phyloP scores from a whole-genome alignment of 1,140 invertebrate species.

The Lordiphosa clarofinis region DNA sequence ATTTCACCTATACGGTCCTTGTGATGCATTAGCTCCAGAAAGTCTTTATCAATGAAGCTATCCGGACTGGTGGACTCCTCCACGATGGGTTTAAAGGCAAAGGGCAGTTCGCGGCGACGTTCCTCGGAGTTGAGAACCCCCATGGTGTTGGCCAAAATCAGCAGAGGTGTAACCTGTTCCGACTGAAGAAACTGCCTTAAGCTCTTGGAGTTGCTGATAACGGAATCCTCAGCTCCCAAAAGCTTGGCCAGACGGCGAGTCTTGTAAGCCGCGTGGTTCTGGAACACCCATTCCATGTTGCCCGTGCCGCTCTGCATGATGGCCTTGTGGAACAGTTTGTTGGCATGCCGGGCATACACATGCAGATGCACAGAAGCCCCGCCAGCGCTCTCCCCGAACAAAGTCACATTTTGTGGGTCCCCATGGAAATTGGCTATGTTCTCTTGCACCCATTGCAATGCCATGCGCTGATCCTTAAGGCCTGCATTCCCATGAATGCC shows the following conservation, averaged over 20 bases:
- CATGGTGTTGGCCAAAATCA: constrained; percentile 34
- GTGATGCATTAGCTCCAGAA: constrained; percentile 51
- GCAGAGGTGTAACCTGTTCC: constrained; percentile 23
- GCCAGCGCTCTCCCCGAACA: constrained; percentile 82
- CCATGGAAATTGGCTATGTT: constrained; percentile 84
- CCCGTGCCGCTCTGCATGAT: constrained; percentile 80
- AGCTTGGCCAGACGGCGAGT: constrained; percentile 46
- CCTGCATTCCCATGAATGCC: constrained; percentile 83
- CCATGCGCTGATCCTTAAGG: constrained; percentile 82
- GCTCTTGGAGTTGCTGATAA: constrained; percentile 11
- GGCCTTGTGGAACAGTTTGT: constrained; percentile 79
- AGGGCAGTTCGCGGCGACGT: constrained; percentile 54
- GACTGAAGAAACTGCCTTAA: constrained; percentile 59
- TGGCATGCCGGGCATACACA: constrained; percentile 54
- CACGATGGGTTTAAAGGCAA: constrained; percentile 65
- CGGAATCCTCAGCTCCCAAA: constrained; percentile 40
- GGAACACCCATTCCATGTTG: constrained; percentile 70
- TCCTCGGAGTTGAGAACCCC: constrained; percentile 56
- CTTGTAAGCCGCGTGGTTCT: constrained; percentile 32
- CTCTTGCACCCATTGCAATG: constrained; percentile 82
- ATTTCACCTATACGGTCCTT: constrained; percentile 37
- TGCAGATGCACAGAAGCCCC: constrained; percentile 76
- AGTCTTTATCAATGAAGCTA: constrained; percentile 40
- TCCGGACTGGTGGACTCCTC: constrained; percentile 51
- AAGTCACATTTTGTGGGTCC: constrained; percentile 81